Conservation (phyloP, 2,888 invertebrate genomes). For the Hedya salicella region DNA sequence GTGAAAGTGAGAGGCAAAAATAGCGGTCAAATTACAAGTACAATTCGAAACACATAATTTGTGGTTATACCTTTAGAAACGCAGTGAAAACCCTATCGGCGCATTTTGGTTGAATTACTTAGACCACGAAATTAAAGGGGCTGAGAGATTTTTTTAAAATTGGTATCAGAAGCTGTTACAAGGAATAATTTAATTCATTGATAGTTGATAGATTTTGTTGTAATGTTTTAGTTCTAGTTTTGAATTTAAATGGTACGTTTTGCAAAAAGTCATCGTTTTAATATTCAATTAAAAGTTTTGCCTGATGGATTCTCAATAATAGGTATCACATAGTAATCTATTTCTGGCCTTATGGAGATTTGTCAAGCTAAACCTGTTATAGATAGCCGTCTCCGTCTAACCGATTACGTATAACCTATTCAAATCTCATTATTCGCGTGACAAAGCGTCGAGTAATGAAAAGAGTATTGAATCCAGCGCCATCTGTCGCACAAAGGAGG, state of each 20-base stretch:
- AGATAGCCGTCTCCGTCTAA: neutral
- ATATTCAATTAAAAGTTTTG: neutral
- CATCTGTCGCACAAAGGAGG: constrained; percentile 38
- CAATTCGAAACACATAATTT: constrained; percentile 9
- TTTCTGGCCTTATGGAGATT: neutral
- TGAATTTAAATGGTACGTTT: too few species aligned
- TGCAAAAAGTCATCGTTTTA: neutral
- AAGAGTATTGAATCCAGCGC: constrained; percentile 41
- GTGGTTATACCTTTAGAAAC: constrained; percentile 15
- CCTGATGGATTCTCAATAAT: too few species aligned
- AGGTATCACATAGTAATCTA: too few species aligned
- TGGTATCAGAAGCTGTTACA: too few species aligned
- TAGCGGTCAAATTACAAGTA: neutral
- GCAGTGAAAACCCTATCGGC: neutral
- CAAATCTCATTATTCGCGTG: constrained; percentile 30
- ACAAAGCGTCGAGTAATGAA: constrained; percentile 36
- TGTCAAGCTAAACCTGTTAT: neutral
- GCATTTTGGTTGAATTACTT: neutral
- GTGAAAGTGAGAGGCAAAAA: constrained; percentile 6
- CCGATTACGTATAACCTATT: constrained; percentile 30
- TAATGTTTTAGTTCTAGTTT: too few species aligned
- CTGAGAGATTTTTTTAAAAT: too few species aligned
- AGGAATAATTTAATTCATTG: too few species aligned
- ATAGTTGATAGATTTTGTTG: too few species aligned
- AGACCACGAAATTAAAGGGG: neutral